Base-by-base conservation (phyloP, 2,797 vertebrate genomes). In the Selene dorsalis region DNA sequence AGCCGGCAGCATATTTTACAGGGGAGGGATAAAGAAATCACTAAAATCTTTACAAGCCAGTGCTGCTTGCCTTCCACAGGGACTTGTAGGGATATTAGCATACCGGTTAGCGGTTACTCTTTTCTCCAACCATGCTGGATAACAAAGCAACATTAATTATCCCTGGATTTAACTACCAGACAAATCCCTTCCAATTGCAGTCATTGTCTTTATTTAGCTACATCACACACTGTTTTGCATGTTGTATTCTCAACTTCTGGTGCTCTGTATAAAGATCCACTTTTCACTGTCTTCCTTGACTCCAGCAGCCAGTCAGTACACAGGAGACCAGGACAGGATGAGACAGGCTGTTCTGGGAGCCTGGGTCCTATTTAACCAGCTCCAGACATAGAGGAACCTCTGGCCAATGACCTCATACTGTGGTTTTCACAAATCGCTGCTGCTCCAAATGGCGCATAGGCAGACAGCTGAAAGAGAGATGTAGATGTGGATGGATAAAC, bases 391-490 rank as follows among this genome's bases (percentile, higher is more conserved):
- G 81, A 91, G 92, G 93, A 93, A 94, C 90, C 93, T 91, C 91
- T 93, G 89, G 93, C 91, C 89, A 84, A 92, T 95, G 94, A 95
- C 89, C 91, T 95, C 93, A 95, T 93, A 84, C 74, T 92, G 90
- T 38, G 92, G 92, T 93, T 92, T 90, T 83, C 82, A 82, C 85
- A 93, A 93, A 91, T 88, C 80, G 73, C 82, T 90, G 90, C 88
- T 82, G 85, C 85, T 88, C 82, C 84, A 90, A 92, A 92, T 90
- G 87, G 87, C 43, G 87, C 84, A 86, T 91, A 87, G 88, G 87
- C 67, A 83, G 75, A 67, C 84, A 85, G 84, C 88, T 35, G 18
- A 86, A 85, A 60, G 73, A 86, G 76, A 84, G 77, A 84, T 75
- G 59, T 73, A 82, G 85, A 90, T 88, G 82, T 69, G 76, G 85